These are phyloP conservation scores for Molothrus ater DNA, from an alignment of 2,797 vertebrate genomes.

Conservation along the genomic window DNA sequence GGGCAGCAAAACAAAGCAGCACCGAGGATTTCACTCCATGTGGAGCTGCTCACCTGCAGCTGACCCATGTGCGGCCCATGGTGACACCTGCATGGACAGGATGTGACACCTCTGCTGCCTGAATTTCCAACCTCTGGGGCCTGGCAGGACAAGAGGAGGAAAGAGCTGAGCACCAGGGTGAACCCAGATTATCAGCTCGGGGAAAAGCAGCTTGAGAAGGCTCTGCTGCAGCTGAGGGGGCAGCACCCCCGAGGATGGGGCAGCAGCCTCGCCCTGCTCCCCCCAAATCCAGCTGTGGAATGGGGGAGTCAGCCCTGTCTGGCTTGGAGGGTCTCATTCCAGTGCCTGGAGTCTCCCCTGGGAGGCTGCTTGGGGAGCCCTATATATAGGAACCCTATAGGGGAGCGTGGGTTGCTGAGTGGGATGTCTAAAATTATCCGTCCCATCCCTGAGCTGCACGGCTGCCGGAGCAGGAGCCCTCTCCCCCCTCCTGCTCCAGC, in stretches of 20 bases:
- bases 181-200: neutral
- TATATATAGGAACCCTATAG: conserved; percentile 51
- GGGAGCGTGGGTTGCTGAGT: conserved; percentile 38
- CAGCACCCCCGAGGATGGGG: neutral
- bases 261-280: rapidly evolving
- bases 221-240: neutral
- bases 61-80: rapidly evolving
- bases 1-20: neutral
- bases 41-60: neutral
- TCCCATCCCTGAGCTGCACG: conserved; percentile 7
- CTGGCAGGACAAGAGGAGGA: neutral
- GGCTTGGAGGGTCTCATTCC: neutral
- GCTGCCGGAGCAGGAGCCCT: neutral
- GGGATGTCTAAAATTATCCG: conserved; percentile 58
- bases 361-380: conserved; percentile 5
- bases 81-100: rapidly evolving
- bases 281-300: neutral
- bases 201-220: neutral
- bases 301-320: rapidly evolving
- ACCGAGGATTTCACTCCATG: rapidly evolving
- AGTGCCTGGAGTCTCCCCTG: neutral
- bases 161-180: rapidly evolving
- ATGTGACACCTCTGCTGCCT: neutral
- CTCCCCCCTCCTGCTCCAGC: neutral
- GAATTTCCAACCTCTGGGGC: neutral